phyloP scores from a whole-genome alignment of 2,797 vertebrate genomes.

The Spea hammondii region DNA sequence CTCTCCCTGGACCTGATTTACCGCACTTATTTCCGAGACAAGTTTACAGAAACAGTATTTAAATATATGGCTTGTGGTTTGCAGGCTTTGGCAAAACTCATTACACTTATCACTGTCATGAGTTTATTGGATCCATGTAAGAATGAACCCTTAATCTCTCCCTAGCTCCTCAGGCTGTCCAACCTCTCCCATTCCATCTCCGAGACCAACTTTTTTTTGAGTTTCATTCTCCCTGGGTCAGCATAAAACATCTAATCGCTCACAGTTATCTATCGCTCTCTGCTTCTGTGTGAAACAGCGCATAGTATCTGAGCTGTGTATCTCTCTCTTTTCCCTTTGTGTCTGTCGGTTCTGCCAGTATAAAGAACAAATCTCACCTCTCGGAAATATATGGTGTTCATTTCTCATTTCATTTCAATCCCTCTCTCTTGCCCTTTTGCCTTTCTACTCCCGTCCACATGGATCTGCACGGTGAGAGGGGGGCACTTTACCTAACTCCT shows the following conservation, averaged over 20 bases:
- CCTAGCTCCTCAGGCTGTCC: constrained; percentile 33
- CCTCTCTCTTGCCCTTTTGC: not conserved
- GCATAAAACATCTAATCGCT: constrained; percentile 51
- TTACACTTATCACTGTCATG: constrained; percentile 47
- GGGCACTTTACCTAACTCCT: too few relatives aligned
- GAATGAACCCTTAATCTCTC: constrained; percentile 40
- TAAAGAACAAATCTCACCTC: constrained; percentile 42
- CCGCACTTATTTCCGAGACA: constrained; percentile 34
- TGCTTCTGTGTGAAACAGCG: constrained; percentile 41
- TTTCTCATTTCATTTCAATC: not conserved
- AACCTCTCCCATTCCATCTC: constrained; percentile 13
- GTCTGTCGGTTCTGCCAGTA: constrained; percentile 37
- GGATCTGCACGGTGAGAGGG: too few relatives aligned
- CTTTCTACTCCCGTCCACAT: not conserved
- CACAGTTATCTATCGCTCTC: constrained; percentile 48
- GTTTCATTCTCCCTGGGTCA: constrained; percentile 50
- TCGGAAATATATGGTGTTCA: constrained; percentile 37
- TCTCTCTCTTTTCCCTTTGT: constrained; percentile 38
- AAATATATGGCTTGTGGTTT: constrained; percentile 34
- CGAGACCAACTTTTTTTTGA: constrained; percentile 42
- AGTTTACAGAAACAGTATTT: constrained; percentile 43
- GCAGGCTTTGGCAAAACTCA: constrained; percentile 35
- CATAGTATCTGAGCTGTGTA: constrained; percentile 40
- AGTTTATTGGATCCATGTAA: constrained; percentile 38
- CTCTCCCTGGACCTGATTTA: constrained; percentile 33